phyloP scores from a whole-genome alignment of 2,888 invertebrate genomes.

The Cantharis rustica region DNA sequence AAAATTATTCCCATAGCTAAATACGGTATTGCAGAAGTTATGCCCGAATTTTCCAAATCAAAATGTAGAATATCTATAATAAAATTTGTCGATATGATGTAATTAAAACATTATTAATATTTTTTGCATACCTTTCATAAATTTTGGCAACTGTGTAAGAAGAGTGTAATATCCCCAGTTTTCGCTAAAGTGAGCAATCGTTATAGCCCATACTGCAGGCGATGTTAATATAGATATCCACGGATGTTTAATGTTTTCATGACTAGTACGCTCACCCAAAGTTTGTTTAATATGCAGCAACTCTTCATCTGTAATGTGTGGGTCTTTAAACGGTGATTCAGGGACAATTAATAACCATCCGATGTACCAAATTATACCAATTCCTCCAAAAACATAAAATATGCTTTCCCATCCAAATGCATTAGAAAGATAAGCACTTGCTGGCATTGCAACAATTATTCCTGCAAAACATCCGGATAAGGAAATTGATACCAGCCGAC shows the following conservation, averaged over 20 bases:
- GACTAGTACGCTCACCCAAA: slow-evolving; percentile 58
- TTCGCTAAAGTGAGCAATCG: slow-evolving; percentile 83
- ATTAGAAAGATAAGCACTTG: slow-evolving; percentile 74
- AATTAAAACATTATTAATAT: neutral
- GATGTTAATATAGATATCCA: slow-evolving; percentile 77
- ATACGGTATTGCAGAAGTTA: slow-evolving; percentile 85
- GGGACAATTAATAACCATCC: slow-evolving; percentile 73
- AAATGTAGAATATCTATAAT: slow-evolving; percentile 72
- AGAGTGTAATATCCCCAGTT: slow-evolving; percentile 92
- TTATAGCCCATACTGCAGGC: slow-evolving; percentile 81
- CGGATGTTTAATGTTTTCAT: slow-evolving; percentile 53
- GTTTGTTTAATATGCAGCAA: slow-evolving; percentile 72
- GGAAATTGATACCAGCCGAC: slow-evolving; percentile 78
- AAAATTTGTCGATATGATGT: neutral
- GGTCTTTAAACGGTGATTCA: slow-evolving; percentile 77
- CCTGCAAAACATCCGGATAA: slow-evolving; percentile 87
- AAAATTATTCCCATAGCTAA: slow-evolving; percentile 84
- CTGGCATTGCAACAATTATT: slow-evolving; percentile 81
- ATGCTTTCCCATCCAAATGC: slow-evolving; percentile 80
- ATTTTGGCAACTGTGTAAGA: slow-evolving; percentile 82
- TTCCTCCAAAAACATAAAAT: slow-evolving; percentile 76
- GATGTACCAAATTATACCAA: slow-evolving; percentile 74
- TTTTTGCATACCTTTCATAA: slow-evolving; percentile 69
- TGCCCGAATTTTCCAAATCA: slow-evolving; percentile 78
- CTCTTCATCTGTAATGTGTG: slow-evolving; percentile 72